phyloP scores from a whole-genome alignment of 2,888 invertebrate species.

The Pristionchus fissidentatus region DNA sequence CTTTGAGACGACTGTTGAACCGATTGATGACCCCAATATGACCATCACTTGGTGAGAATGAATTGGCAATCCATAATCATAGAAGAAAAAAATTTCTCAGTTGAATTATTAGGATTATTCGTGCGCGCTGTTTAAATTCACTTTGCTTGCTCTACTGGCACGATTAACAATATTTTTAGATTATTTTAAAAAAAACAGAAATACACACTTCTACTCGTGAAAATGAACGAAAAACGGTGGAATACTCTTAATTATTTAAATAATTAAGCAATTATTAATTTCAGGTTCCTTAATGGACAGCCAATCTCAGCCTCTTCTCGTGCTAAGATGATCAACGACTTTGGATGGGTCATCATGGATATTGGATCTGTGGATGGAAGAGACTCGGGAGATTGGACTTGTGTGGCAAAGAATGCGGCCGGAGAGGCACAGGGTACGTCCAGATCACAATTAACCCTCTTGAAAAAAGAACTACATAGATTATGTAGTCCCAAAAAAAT shows the following conservation, averaged over 20 bases:
- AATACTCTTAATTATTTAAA: not conserved
- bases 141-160: no score
- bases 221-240: not conserved
- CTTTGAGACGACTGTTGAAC: slow-evolving; percentile 92
- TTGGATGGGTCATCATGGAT: slow-evolving; percentile 92
- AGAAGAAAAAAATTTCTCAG: no score
- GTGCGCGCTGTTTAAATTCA: no score
- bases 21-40: slow-evolving; percentile 87
- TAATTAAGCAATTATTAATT: slow-evolving; percentile 75
- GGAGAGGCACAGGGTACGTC: slow-evolving; percentile 83
- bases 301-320: slow-evolving; percentile 88
- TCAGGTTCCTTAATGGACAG: slow-evolving; percentile 93
- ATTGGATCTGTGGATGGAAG: slow-evolving; percentile 82
- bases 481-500: no score
- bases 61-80: not conserved
- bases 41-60: slow-evolving; percentile 76
- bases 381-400: slow-evolving; percentile 92
- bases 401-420: slow-evolving; percentile 93
- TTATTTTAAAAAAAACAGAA: not conserved
- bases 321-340: slow-evolving; percentile 93
- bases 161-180: not conserved
- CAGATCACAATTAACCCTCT: no score
- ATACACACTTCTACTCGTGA: not conserved
- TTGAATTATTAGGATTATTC: no score
- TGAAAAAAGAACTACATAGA: no score